Evolutionary conservation across 2,113 vertebrate genomes (phyloP).

Genomic region (Pituophis catenifer): DNA sequence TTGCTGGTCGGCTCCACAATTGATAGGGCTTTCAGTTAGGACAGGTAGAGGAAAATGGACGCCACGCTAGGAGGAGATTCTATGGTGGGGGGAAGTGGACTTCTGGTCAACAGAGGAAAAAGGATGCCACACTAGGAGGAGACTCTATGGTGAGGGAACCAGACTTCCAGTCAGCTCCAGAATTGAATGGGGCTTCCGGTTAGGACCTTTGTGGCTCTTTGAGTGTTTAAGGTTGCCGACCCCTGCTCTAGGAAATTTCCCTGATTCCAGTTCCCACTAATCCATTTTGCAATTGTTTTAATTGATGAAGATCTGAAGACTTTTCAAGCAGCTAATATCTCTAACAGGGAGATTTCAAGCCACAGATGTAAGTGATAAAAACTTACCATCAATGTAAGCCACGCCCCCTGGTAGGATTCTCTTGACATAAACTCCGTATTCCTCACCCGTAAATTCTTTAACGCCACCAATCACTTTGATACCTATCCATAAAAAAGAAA

Average conservation of each 20-base stretch:
- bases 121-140: too few species aligned
- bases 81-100: too few species aligned
- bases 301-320: background rate
- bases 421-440: constrained; percentile 90
- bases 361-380: background rate
- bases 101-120: too few species aligned
- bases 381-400: constrained; percentile 81
- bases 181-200: too few species aligned
- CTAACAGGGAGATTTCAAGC: background rate
- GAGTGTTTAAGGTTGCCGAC: too few species aligned
- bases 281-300: background rate
- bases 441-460: constrained; percentile 82
- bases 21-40: too few species aligned
- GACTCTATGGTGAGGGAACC: too few species aligned
- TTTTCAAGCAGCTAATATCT: background rate
- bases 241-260: background rate
- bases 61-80: too few species aligned
- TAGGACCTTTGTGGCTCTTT: too few species aligned
- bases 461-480: constrained; percentile 90
- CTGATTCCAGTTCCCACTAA: background rate
- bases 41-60: too few species aligned
- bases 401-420: constrained; percentile 86
- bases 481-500: constrained; percentile 61
- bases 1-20: too few species aligned
- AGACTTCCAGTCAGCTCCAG: too few species aligned